Conservation (phyloP, 2,888 invertebrate species). For the Phoenoteleia sp. region DNA sequence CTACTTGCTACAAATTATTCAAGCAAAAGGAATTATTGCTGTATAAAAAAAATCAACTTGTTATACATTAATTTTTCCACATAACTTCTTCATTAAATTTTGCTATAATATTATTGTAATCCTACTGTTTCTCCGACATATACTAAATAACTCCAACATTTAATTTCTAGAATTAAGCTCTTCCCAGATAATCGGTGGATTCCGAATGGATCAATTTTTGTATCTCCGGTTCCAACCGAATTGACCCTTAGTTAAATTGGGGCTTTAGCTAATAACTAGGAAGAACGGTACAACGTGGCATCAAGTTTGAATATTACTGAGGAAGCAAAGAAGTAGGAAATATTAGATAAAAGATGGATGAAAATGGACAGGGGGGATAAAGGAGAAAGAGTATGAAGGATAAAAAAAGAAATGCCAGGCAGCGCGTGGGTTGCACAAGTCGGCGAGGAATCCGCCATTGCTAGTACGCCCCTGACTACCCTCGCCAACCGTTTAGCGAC, state of each 20-base stretch:
- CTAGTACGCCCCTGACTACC: conserved; percentile 78
- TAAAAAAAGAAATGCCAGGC: conserved; percentile 66
- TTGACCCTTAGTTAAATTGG: conserved; percentile 52
- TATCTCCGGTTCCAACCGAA: conserved; percentile 26
- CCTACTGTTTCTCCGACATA: conserved; percentile 11
- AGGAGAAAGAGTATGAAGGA: conserved; percentile 63
- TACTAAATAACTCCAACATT: neutral
- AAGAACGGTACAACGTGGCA: conserved; percentile 17
- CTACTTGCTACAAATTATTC: too few relatives aligned
- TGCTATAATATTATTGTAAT: too few relatives aligned
- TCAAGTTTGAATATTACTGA: conserved; percentile 47
- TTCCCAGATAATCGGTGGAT: neutral
- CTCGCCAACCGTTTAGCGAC: conserved; percentile 78
- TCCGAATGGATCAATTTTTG: conserved; percentile 34
- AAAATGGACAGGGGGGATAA: conserved; percentile 63
- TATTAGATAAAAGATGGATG: conserved; percentile 67
- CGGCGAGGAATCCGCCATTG: conserved; percentile 78
- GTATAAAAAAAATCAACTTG: too few relatives aligned
- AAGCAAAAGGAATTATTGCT: too few relatives aligned
- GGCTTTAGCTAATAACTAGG: conserved; percentile 60
- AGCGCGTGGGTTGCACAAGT: conserved; percentile 79
- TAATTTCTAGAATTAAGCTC: conserved; percentile 26
- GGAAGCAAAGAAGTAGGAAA: conserved; percentile 71
- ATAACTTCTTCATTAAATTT: too few relatives aligned
- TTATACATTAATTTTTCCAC: too few relatives aligned